Evolutionary conservation across 2,113 vertebrate genomes (phyloP), one percentile per base, ranked within the genome.

Genomic region (Potamarius usumacintae): DNA sequence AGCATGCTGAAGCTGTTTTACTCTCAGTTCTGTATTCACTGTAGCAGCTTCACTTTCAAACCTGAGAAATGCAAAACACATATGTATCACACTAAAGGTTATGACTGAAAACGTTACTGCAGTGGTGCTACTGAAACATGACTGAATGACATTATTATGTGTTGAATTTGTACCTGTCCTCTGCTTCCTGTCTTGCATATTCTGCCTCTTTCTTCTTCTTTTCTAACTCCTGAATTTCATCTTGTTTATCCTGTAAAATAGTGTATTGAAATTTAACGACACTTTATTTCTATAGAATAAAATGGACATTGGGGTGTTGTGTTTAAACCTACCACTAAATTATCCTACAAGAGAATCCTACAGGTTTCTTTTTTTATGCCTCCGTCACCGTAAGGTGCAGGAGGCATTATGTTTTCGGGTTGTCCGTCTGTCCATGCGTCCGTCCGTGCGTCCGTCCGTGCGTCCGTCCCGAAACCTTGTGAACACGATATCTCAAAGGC

Each of bases 221-320:
- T 84, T 94, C 92, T 77, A 95, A 69, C 55, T 92, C 85, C 20
- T 92, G 85, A 15, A 95, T 92, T 92, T 94, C 89, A 7, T 90
- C 87, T 86, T 94, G 91, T 83, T 94, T 95, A 53, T 94, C 93
- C 95, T 96, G 89, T 63, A 89, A 88, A 7, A 48, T 71, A 25
- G 2, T 57, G 27, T 27, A 52, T 57, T 5, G 34, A 34, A 27
- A 69, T 27, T 48, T 42, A 72, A 50, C 4, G 25, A 6, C 10
- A 77, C 1, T 50, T 52, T 5, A 77, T 22, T 52, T 76, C 20
- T 25, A 2, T 74, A 20, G 30, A 42, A 72, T 42, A 72, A 69
- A 42, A 30, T 25, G 5, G 30, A 72, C 17, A 11, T 48, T 48
- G 20, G 17, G 7, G 42, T 48, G 0, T 17, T 14, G 5, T 30